Evolutionary conservation across 2,888 invertebrate species (phyloP).

Genomic region (Micropterix aruncella): DNA sequence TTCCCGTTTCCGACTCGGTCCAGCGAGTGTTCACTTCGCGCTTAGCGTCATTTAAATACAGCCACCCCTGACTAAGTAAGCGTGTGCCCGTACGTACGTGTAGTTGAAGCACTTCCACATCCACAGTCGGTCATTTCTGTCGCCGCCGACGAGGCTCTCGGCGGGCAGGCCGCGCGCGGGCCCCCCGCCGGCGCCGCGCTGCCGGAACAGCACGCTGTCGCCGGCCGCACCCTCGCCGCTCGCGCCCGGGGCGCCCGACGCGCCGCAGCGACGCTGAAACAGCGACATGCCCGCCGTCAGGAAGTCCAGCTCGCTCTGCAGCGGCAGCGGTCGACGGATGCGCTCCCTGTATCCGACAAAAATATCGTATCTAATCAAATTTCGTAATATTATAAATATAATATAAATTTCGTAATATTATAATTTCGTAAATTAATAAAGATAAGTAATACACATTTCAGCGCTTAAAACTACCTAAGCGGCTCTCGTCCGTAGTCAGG

Average conservation of each 20-base stretch:
- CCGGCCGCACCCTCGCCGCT: slow-evolving; percentile 30
- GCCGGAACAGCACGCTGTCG: slow-evolving; percentile 38
- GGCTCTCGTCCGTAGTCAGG: no score
- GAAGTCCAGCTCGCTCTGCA: slow-evolving; percentile 34
- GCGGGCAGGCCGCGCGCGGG: slow-evolving; percentile 21
- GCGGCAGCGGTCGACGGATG: slow-evolving; percentile 30
- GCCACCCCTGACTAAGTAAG: neutral
- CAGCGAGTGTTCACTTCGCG: no score
- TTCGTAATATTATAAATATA: no score
- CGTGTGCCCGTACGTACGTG: slow-evolving; percentile 29
- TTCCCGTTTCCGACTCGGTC: no score
- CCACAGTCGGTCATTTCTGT: slow-evolving; percentile 46
- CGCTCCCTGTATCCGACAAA: no score
- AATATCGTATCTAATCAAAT: no score
- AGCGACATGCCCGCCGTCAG: slow-evolving; percentile 47
- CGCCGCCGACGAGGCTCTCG: slow-evolving; percentile 41
- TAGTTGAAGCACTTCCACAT: slow-evolving; percentile 56
- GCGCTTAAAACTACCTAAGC: no score
- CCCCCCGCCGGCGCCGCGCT: slow-evolving; percentile 28
- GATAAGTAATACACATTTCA: no score
- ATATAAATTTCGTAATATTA: no score
- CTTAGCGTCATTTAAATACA: no score
- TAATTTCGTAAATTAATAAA: no score
- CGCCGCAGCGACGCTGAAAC: slow-evolving; percentile 39
- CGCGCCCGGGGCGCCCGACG: slow-evolving; percentile 34